A percentile compares a stretch with the other conserved stretches of the same genome.
phyloP scores from a whole-genome alignment of 2,888 invertebrate genomes.

The Melitaea athalia region DNA sequence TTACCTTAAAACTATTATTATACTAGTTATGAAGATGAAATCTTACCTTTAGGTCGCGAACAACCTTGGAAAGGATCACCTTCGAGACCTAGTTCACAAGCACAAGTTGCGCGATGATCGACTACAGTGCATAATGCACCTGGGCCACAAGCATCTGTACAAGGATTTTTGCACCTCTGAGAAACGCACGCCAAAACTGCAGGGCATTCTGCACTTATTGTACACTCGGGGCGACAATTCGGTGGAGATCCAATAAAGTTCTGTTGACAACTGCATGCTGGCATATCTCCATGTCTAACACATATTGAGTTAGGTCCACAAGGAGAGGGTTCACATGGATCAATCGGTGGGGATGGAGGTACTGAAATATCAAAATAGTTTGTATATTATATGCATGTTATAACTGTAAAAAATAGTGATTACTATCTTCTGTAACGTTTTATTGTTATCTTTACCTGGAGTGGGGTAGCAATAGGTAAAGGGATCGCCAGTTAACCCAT shows the following conservation, averaged over 20 bases:
- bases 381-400: neutral
- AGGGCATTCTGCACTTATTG: conserved; percentile 86
- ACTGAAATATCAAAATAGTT: conserved; percentile 41
- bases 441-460: conserved; percentile 71
- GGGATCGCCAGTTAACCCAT: conserved; percentile 87
- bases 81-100: conserved; percentile 82
- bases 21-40: neutral
- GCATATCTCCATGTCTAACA: conserved; percentile 82
- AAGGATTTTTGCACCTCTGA: conserved; percentile 85
- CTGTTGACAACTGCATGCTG: conserved; percentile 84
- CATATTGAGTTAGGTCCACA: conserved; percentile 86
- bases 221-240: conserved; percentile 86
- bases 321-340: conserved; percentile 86
- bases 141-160: conserved; percentile 85
- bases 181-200: conserved; percentile 84
- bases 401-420: neutral
- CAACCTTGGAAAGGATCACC: conserved; percentile 85
- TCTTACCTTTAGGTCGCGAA: conserved; percentile 68
- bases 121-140: conserved; percentile 82
- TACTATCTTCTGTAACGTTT: neutral
- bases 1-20: neutral
- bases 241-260: conserved; percentile 85
- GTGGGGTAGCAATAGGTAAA: conserved; percentile 84
- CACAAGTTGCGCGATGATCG: conserved; percentile 85
- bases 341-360: conserved; percentile 50